phyloP scores from a whole-genome alignment of 2,888 invertebrate genomes.

The Spatulosminthurus flaviceps region DNA sequence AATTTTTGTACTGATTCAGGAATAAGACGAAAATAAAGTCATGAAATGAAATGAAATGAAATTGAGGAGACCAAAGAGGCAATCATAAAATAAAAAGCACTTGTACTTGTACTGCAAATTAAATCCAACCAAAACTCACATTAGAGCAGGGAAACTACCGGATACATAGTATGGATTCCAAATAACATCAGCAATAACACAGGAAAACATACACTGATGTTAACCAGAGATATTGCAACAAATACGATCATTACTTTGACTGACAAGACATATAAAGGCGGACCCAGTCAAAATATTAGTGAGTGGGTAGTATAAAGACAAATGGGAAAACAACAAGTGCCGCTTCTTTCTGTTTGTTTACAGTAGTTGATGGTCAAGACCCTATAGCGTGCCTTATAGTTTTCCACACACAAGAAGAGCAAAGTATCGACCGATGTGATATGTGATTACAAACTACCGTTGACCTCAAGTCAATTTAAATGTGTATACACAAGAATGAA shows the following conservation, averaged over 20 bases:
- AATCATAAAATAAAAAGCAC: no score
- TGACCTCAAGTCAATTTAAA: slow-evolving; percentile 14
- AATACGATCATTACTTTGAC: neutral
- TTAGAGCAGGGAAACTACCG: neutral
- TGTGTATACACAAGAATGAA: slow-evolving; percentile 10
- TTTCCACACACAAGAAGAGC: neutral
- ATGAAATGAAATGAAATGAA: no score
- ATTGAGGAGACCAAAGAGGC: no score
- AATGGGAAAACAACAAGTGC: neutral
- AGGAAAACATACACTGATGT: neutral
- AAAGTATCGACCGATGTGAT: neutral
- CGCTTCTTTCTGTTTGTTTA: neutral
- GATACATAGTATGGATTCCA: no score
- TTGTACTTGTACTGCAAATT: no score
- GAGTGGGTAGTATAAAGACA: slow-evolving; percentile 4
- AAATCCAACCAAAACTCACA: no score
- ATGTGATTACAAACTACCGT: slow-evolving; percentile 18
- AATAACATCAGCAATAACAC: no score
- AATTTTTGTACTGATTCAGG: no score
- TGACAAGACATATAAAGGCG: neutral
- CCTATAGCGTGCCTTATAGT: neutral
- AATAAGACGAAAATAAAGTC: no score
- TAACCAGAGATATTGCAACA: neutral
- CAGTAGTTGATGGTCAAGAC: neutral
- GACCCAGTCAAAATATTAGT: neutral